phyloP scores from a whole-genome alignment of 2,888 invertebrate species.

The Melolontha melolontha region DNA sequence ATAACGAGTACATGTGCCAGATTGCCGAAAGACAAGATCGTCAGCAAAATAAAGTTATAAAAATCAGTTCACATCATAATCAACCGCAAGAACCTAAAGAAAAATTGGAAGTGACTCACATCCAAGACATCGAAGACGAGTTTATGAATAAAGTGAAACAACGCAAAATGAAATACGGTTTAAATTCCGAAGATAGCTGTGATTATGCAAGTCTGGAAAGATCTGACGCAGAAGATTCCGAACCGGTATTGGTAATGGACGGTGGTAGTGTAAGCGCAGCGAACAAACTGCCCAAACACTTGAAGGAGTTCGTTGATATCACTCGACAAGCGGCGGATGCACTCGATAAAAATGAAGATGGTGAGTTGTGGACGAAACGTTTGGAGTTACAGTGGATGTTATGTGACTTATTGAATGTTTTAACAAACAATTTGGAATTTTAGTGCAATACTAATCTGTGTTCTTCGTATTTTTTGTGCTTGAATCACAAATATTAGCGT shows the following conservation, averaged over 20 bases:
- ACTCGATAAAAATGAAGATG: constrained; percentile 66
- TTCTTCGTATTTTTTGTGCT: constrained; percentile 21
- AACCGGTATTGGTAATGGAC: constrained; percentile 72
- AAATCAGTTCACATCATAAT: constrained; percentile 74
- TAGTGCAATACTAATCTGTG: constrained; percentile 37
- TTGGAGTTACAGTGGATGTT: constrained; percentile 45
- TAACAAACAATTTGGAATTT: constrained; percentile 35
- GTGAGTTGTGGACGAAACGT: constrained; percentile 63
- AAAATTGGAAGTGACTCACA: constrained; percentile 60
- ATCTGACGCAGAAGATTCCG: constrained; percentile 55
- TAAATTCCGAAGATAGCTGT: constrained; percentile 76
- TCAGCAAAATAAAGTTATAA: constrained; percentile 83
- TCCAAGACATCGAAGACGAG: constrained; percentile 77
- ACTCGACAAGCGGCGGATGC: constrained; percentile 60
- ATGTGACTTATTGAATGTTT: constrained; percentile 40
- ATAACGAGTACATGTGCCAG: constrained; percentile 84
- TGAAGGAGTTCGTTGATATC: constrained; percentile 82
- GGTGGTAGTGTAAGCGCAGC: constrained; percentile 74
- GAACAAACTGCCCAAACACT: constrained; percentile 78
- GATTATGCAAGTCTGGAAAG: constrained; percentile 64
- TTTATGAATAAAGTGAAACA: constrained; percentile 82
- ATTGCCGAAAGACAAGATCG: constrained; percentile 83
- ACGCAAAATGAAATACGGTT: constrained; percentile 77
- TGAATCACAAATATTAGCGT: neutral
- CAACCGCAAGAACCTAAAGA: constrained; percentile 52